Percentiles rank a stretch among this genome's conserved stretches.
These are phyloP conservation scores for Paedocypris micromegethes DNA, from an alignment of 2,797 vertebrate species.

Conservation along the genomic window DNA sequence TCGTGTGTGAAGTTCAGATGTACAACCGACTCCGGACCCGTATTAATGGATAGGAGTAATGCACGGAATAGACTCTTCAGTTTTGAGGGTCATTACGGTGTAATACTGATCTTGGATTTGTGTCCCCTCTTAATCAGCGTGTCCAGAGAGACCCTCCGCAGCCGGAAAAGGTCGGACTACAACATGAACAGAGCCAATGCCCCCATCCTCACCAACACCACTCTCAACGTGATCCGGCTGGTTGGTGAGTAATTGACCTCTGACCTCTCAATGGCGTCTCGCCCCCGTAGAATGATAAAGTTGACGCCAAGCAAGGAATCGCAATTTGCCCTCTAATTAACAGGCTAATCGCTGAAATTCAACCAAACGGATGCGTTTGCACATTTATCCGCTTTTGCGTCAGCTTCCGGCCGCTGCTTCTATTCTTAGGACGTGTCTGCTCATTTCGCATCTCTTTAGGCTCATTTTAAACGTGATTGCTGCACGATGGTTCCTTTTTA, in stretches of 20 bases:
- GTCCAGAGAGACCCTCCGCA: slow-evolving; percentile 87
- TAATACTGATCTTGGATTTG: slow-evolving; percentile 15
- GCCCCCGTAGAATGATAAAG: slow-evolving; percentile 21
- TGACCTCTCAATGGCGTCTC: slow-evolving; percentile 7
- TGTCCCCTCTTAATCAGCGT: slow-evolving; percentile 62
- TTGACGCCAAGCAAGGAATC: slow-evolving; percentile 42
- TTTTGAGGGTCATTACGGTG: slow-evolving; percentile 17
- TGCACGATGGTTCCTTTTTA: background rate
- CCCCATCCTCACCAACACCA: slow-evolving; percentile 97
- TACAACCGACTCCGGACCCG: slow-evolving; percentile 6
- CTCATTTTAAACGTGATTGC: slow-evolving; percentile 15
- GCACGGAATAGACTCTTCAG: slow-evolving; percentile 31
- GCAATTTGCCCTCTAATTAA: slow-evolving; percentile 56
- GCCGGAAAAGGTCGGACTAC: slow-evolving; percentile 92
- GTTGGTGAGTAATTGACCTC: slow-evolving; percentile 79
- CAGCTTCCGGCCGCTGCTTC: slow-evolving; percentile 49
- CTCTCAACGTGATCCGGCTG: slow-evolving; percentile 93
- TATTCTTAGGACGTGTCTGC: slow-evolving; percentile 48
- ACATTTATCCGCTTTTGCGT: slow-evolving; percentile 44
- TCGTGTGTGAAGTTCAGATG: background rate
- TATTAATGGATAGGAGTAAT: slow-evolving; percentile 53
- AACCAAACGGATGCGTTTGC: slow-evolving; percentile 17
- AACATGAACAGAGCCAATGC: slow-evolving; percentile 89
- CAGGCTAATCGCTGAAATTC: slow-evolving; percentile 35
- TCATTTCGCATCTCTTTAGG: slow-evolving; percentile 34